Evolutionary conservation across 2,113 vertebrate species (phyloP), one percentile per base, ranked within the genome.

Genomic region (Orientallactaga bullata): DNA sequence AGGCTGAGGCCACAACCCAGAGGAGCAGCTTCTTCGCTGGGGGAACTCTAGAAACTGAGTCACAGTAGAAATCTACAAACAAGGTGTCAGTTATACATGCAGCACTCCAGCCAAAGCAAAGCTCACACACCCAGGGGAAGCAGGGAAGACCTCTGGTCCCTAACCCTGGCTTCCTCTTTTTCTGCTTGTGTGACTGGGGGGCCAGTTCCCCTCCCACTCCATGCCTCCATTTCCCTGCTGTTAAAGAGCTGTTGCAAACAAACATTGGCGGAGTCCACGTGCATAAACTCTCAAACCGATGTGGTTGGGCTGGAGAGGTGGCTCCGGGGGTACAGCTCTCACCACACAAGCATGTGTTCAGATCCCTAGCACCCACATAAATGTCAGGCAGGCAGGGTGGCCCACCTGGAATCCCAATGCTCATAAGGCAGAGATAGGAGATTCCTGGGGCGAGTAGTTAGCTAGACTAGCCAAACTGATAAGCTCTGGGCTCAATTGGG

Each of bases 41-140:
- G 30, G 15, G 32, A 1, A 6, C 61, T 24, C 3, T 23, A 69
- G 78, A 69, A 72, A 35, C 73, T 24, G 61, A 42, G 35, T 2
- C 5, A 0, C 28, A 0, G 5, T 23, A 28, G 63, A 8, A 84
- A 32, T 0, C 0, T 0, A 0, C 71, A 60, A 37, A 2, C 35
- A 5, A 32, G 32, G 42, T 16, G 39, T 66, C 37, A 3, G 80
- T 37, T 60, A 21, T 11, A 32, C 60, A 0, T 3, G 42, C 69
- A 6, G 77, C 24, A n/a, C 47, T 11, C 26, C 82, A 5, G 58
- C 32, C 23, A 24, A 20, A 42, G 9, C 32, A 16, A n/a, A 12
- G 2, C 47, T 68, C 68, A 55, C 72, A 55, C 66, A 30, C 60
- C 51, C 85, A 1, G 15, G 23, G 8, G 39, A 65, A 18, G n/a